Percentiles rank a stretch among this genome's conserved stretches.
Evolutionary conservation across 1,140 invertebrate species (phyloP).

Genomic region (Drosophila sp.): DNA sequence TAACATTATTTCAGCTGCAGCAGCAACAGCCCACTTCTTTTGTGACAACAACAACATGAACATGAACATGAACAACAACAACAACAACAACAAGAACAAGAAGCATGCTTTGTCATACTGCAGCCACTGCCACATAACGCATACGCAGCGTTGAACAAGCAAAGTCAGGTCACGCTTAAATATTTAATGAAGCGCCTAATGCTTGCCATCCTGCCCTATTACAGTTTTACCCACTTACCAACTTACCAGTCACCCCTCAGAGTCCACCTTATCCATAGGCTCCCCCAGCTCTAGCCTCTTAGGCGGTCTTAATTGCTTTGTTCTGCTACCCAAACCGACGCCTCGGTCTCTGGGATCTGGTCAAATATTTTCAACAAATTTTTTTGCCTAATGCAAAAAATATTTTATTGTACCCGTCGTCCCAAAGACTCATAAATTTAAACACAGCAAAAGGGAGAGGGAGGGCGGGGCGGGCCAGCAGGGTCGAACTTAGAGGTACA

Average conservation of each 20-base stretch:
- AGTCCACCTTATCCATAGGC: not conserved
- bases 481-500: slow-evolving; percentile 44
- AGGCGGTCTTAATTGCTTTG: slow-evolving; percentile 62
- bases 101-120: slow-evolving; percentile 27
- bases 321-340: not conserved
- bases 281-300: slow-evolving; percentile 14
- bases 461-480: not conserved
- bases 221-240: slow-evolving; percentile 26
- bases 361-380: slow-evolving; percentile 74
- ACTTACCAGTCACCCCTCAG: not conserved
- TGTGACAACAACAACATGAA: slow-evolving; percentile 48
- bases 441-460: slow-evolving; percentile 9
- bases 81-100: slow-evolving; percentile 29
- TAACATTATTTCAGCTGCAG: slow-evolving; percentile 79
- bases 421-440: slow-evolving; percentile 60
- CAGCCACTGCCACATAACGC: slow-evolving; percentile 40
- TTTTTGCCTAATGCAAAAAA: slow-evolving; percentile 77
- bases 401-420: slow-evolving; percentile 64
- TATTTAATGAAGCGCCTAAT: slow-evolving; percentile 81
- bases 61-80: slow-evolving; percentile 25
- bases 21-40: slow-evolving; percentile 56
- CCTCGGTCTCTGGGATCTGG: slow-evolving; percentile 41
- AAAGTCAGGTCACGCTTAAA: slow-evolving; percentile 67
- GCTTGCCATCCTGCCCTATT: slow-evolving; percentile 45
- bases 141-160: slow-evolving; percentile 63